Conservation (phyloP, 23 tunicate genomes). For the Halocynthia aurantium region DNA sequence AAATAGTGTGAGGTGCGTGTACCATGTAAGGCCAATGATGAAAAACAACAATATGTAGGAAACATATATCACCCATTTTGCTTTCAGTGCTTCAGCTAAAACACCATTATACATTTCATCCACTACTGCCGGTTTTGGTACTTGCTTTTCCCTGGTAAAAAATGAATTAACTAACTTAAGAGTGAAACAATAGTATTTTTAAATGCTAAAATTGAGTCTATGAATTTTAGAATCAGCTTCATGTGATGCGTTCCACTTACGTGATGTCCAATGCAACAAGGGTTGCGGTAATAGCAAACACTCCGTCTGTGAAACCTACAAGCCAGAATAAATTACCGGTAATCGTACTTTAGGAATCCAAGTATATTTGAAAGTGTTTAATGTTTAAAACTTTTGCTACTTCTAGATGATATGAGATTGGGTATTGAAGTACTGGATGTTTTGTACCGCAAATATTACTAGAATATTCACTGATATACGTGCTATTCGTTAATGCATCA, state of each 20-base stretch:
- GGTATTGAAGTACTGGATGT: no score
- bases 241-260: neutral
- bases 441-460: no score
- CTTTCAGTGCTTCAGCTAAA: neutral
- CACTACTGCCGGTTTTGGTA: neutral
- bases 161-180: neutral
- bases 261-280: slow-evolving; percentile 14
- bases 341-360: no score
- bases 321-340: neutral
- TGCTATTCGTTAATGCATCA: no score
- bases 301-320: slow-evolving; percentile 26
- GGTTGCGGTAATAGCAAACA: slow-evolving; percentile 27
- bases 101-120: neutral
- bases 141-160: slow-evolving; percentile 20
- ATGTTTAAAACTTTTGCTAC: no score
- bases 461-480: no score
- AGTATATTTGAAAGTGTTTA: no score
- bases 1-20: slow-evolving; percentile 7
- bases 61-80: neutral
- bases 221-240: neutral
- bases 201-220: neutral
- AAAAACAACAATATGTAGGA: slow-evolving; percentile 3
- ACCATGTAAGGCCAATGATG: slow-evolving; percentile 19
- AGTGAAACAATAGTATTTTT: neutral
- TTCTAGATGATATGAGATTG: no score